Percentiles rank a stretch among this genome's conserved stretches.
Conservation (phyloP, 2,888 invertebrate species). For the Cylindroiulus punctatus region DNA sequence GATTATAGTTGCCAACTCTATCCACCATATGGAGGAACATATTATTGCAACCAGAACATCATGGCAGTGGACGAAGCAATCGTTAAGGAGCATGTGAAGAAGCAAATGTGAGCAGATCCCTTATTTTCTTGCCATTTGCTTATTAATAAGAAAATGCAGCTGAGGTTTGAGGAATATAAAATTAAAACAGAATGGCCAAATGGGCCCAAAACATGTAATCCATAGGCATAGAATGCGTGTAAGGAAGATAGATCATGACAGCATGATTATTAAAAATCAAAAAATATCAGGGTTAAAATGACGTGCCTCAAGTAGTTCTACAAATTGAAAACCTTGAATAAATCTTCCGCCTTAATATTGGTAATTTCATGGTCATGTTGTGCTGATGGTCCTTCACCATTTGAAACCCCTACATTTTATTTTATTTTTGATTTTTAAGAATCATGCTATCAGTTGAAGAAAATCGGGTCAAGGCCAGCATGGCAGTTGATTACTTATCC, state of each 20-base stretch:
- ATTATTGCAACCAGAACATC: constrained; percentile 58
- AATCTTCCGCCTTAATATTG: neutral
- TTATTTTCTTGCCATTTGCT: too few species aligned
- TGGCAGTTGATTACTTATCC: constrained; percentile 41
- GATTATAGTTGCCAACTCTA: constrained; percentile 55
- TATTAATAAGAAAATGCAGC: too few species aligned
- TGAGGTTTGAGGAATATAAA: too few species aligned
- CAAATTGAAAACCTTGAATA: neutral
- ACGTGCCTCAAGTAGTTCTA: neutral
- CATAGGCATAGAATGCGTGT: too few species aligned
- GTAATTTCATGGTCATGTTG: constrained; percentile 26
- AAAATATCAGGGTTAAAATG: neutral
- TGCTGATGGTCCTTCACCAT: neutral
- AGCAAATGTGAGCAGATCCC: constrained; percentile 90
- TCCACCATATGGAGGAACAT: constrained; percentile 58
- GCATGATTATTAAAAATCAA: too few species aligned
- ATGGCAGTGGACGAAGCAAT: constrained; percentile 71
- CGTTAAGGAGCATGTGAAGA: constrained; percentile 84
- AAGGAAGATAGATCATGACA: too few species aligned
- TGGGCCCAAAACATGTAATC: too few species aligned
- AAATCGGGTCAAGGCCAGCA: neutral
- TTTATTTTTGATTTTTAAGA: neutral
- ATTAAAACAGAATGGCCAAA: too few species aligned
- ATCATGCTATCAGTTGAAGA: neutral
- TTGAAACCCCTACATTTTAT: neutral